Conservation (phyloP, 2,888 invertebrate species). For the Cheiracanthium punctorium region DNA sequence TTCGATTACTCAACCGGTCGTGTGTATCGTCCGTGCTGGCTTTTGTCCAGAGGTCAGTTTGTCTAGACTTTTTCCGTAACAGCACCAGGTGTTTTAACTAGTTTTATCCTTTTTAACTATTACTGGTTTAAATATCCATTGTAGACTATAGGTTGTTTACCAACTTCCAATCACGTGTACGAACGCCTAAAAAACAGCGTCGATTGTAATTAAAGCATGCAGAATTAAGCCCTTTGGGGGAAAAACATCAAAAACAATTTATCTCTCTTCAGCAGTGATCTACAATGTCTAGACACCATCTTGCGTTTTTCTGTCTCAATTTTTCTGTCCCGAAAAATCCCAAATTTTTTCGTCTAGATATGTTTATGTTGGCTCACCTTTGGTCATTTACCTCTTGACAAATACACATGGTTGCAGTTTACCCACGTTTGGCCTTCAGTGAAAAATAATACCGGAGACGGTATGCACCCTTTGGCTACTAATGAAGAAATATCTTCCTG, state of each 20-base stretch:
- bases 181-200: neutral
- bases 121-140: neutral
- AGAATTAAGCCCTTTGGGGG: neutral
- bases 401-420: too few species aligned
- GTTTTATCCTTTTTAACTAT: neutral
- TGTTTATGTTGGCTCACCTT: neutral
- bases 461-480: too few species aligned
- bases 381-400: neutral
- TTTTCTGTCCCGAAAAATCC: neutral
- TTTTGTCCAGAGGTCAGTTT: neutral
- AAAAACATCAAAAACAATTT: neutral
- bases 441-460: too few species aligned
- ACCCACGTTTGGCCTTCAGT: too few species aligned
- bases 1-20: too few species aligned
- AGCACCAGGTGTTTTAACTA: conserved; percentile 27
- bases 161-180: neutral
- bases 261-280: conserved; percentile 10
- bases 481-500: neutral
- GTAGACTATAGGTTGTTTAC: conserved; percentile 18
- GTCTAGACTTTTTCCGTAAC: neutral
- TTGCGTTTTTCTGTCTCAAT: neutral
- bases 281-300: conserved; percentile 37
- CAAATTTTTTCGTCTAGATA: neutral
- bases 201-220: neutral
- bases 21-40: too few species aligned